Evolutionary conservation across 1,140 invertebrate genomes (phyloP).

Genomic region (Drosophila parvula): DNA sequence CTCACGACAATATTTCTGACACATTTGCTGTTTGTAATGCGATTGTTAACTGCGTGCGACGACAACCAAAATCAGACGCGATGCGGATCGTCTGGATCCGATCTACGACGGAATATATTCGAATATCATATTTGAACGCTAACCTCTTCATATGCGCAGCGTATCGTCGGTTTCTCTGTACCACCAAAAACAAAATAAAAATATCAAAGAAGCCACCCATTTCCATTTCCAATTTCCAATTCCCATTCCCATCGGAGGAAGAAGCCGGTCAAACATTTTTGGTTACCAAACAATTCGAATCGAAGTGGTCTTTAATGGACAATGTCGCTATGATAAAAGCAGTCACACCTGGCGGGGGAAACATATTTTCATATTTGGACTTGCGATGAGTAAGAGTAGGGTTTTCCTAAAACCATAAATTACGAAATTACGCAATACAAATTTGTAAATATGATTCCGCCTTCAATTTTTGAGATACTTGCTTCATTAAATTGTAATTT

Average conservation of each 20-base stretch:
- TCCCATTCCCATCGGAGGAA: background rate
- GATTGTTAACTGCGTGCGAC: constrained; percentile 70
- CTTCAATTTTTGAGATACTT: background rate
- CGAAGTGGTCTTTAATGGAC: constrained; percentile 34
- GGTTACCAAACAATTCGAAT: constrained; percentile 46
- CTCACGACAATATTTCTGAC: constrained; percentile 80
- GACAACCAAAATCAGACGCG: constrained; percentile 61
- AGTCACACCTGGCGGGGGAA: constrained; percentile 37
- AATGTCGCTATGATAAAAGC: constrained; percentile 42
- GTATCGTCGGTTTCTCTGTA: constrained; percentile 30
- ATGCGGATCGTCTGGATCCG: constrained; percentile 26
- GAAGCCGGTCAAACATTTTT: constrained; percentile 34
- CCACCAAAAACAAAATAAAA: constrained; percentile 6
- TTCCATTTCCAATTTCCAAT: constrained; percentile 13
- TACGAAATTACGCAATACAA: background rate
- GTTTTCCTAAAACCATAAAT: constrained; percentile 15
- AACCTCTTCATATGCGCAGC: constrained; percentile 39
- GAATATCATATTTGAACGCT: constrained; percentile 42
- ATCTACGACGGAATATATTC: constrained; percentile 9
- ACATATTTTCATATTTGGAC: constrained; percentile 28
- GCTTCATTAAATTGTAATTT: background rate
- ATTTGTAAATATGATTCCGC: background rate
- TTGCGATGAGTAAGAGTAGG: background rate
- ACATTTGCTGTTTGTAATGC: constrained; percentile 77
- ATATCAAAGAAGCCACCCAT: constrained; percentile 13